Evolutionary conservation across 2,888 invertebrate genomes (phyloP).

Genomic region (Pterobdella sp.): DNA sequence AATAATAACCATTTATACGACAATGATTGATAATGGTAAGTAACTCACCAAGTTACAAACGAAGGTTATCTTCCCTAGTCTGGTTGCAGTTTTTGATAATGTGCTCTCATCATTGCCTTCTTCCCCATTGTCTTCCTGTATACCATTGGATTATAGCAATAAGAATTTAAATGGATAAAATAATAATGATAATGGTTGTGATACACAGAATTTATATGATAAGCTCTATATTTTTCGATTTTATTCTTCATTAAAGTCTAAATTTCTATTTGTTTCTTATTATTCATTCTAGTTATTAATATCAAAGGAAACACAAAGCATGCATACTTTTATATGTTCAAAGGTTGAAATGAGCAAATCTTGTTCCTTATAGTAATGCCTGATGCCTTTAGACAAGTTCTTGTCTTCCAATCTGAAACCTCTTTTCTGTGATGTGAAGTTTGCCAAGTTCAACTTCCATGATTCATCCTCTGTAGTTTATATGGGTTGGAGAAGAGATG

Average conservation of each 20-base stretch:
- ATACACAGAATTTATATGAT: too few relatives aligned
- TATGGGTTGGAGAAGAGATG: neutral
- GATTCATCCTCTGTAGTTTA: constrained; percentile 8
- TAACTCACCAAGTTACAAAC: constrained; percentile 45
- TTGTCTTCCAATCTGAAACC: constrained; percentile 39
- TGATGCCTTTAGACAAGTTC: constrained; percentile 40
- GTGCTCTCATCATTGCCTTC: constrained; percentile 37
- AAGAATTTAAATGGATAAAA: too few relatives aligned
- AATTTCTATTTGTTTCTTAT: too few relatives aligned
- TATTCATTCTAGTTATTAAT: too few relatives aligned
- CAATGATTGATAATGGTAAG: too few relatives aligned
- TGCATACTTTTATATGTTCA: constrained; percentile 41
- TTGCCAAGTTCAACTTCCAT: constrained; percentile 39
- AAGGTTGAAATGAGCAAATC: constrained; percentile 46
- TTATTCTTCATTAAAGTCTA: too few relatives aligned
- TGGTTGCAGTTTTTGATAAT: constrained; percentile 37
- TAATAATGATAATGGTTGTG: too few relatives aligned
- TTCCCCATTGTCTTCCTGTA: constrained; percentile 34
- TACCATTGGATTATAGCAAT: too few relatives aligned
- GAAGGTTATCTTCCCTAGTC: constrained; percentile 44
- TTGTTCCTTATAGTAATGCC: constrained; percentile 48
- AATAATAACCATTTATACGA: too few relatives aligned
- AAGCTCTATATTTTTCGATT: too few relatives aligned
- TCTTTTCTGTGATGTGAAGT: constrained; percentile 43
- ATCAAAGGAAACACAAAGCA: too few relatives aligned